Evolutionary conservation across 2,113 vertebrate genomes (phyloP), one percentile per base, ranked within the genome.

Genomic region (Osmerus eperlanus): DNA sequence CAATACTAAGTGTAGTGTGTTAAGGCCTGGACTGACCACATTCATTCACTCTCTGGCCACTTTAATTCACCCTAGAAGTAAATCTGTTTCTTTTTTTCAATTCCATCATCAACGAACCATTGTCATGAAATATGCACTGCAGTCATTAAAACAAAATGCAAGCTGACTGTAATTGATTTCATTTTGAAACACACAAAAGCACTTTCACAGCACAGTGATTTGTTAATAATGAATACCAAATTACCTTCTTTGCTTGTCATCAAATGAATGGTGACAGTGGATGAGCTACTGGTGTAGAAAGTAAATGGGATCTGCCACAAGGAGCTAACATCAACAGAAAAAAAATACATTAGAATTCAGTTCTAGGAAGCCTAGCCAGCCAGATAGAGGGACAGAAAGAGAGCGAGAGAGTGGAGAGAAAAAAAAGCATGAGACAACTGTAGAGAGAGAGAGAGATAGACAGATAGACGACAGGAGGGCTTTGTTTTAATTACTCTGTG

Each of bases 211-310:
- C 8, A 12, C 60, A 67, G 54, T 79, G 65, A 87, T 88, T 85
- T 81, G 68, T 80, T 83, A 76, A 84, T 81, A 81, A 85, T 79
- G 78, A 84, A 84, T 73, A 64, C 65, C 65, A 80, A 83, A 86
- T 87, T 78, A 83, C 79, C 63, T 14, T 80, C 75, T 83, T 83
- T 86, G 73, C 74, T 79, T 69, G 71, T 85, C 72, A 84, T 78
- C 74, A 86, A 81, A 78, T 73, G 75, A 63, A 25, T 51, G 47
- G n/a, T 79, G 83, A 84, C 81, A 74, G 79, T 63, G 63, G 79
- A 78, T 74, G 75, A 84, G 73, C 25, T 68, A 68, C 75, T 80
- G 66, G 68, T 65, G 75, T 68, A 74, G 76, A 80, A 85, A 69
- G 75, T 76, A 74, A 89, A 83, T 78, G 75, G 71, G 32, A 86